A percentile compares a stretch with the other conserved stretches of the same genome.
These are phyloP conservation scores for Ptychodera flava DNA, from an alignment of 35 echinoderm and acorn worm genomes.

Conservation along the genomic window DNA sequence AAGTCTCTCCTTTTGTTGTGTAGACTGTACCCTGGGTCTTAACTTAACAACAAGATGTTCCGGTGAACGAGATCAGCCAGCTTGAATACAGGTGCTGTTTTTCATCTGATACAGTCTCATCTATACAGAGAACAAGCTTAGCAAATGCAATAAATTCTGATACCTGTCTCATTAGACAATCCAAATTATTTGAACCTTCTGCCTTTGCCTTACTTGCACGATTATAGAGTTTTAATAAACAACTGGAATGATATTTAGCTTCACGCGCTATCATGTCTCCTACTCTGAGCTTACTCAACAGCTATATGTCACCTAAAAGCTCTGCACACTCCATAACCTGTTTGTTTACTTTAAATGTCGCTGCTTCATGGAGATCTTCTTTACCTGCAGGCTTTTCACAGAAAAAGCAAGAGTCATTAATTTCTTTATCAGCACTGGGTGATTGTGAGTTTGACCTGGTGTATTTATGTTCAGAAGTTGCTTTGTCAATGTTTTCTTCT, in stretches of 20 bases:
- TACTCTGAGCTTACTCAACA: not conserved
- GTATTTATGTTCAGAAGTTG: not conserved
- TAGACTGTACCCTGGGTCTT: not conserved
- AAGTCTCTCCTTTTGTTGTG: too few relatives aligned
- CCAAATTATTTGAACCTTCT: not conserved
- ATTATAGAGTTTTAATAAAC: slow-evolving; percentile 18
- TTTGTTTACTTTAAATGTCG: slow-evolving; percentile 3
- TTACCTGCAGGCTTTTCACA: too few relatives aligned
- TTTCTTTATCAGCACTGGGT: too few relatives aligned
- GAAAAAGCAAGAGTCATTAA: too few relatives aligned
- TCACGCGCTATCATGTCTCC: slow-evolving; percentile 30
- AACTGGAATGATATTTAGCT: slow-evolving; percentile 11
- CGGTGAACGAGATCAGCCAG: too few relatives aligned
- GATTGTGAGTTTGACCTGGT: slow-evolving; percentile 25
- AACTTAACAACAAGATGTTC: slow-evolving; percentile 23
- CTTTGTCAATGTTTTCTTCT: slow-evolving; percentile 5
- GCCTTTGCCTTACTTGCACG: not conserved
- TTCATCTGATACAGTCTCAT: slow-evolving; percentile 19
- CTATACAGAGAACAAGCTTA: slow-evolving; percentile 44
- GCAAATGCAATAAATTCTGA: slow-evolving; percentile 30
- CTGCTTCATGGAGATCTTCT: slow-evolving; percentile 10
- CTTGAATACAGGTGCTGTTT: too few relatives aligned
- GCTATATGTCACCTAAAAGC: slow-evolving; percentile 31
- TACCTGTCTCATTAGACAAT: too few relatives aligned
- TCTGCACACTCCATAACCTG: slow-evolving; percentile 13